Conservation (phyloP, 2,888 invertebrate genomes). For the Carabus problematicus region DNA sequence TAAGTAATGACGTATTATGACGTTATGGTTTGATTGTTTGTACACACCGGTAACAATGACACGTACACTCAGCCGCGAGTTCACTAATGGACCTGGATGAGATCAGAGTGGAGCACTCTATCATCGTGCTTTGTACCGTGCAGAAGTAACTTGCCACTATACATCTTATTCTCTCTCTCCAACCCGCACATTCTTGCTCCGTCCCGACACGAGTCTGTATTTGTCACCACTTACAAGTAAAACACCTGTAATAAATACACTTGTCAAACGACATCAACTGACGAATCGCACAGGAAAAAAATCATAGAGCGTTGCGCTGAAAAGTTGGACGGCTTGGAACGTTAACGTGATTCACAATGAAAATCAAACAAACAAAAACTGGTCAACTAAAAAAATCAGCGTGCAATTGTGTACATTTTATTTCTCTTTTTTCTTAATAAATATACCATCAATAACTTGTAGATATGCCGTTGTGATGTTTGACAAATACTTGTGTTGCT, state of each 20-base stretch:
- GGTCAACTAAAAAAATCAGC: too few species aligned
- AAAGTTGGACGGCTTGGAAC: slow-evolving; percentile 16
- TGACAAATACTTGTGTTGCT: too few species aligned
- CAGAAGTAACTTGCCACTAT: slow-evolving; percentile 16
- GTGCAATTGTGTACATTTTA: too few species aligned
- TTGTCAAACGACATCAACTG: slow-evolving; percentile 11
- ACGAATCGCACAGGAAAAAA: slow-evolving; percentile 31
- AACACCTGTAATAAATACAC: slow-evolving; percentile 27
- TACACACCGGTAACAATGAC: slow-evolving; percentile 27
- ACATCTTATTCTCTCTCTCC: slow-evolving; percentile 15
- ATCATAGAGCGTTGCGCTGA: slow-evolving; percentile 27
- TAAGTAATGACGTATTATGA: slow-evolving; percentile 31
- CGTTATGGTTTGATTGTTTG: slow-evolving; percentile 27
- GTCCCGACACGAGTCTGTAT: slow-evolving; percentile 3
- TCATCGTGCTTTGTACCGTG: slow-evolving; percentile 1
- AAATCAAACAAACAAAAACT: too few species aligned
- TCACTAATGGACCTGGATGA: slow-evolving; percentile 24
- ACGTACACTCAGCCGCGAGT: slow-evolving; percentile 21
- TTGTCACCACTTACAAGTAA: slow-evolving; percentile 14
- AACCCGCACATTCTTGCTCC: not conserved
- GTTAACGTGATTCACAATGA: too few species aligned
- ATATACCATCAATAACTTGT: too few species aligned
- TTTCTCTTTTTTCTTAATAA: too few species aligned
- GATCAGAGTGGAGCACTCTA: slow-evolving; percentile 25
- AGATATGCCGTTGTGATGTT: too few species aligned